phyloP scores from a whole-genome alignment of 1,140 invertebrate species.

The Tyrophagus putrescentiae region DNA sequence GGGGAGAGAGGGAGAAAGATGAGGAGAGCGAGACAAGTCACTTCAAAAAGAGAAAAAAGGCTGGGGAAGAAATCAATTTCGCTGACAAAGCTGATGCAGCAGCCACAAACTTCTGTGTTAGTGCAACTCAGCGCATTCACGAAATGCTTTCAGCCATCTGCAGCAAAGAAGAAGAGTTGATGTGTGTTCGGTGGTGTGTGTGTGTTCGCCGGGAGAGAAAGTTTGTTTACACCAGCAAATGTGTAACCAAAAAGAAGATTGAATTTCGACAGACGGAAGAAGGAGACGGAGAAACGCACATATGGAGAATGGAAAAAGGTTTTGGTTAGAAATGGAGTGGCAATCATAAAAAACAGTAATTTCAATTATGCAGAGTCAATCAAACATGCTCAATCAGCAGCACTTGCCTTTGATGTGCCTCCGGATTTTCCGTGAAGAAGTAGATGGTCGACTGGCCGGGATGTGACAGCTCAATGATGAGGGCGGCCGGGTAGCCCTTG shows the following conservation, averaged over 20 bases:
- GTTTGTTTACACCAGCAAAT: not conserved
- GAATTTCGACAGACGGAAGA: too few species aligned
- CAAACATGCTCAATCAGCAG: not conserved
- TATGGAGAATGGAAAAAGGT: too few species aligned
- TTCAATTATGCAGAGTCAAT: not conserved
- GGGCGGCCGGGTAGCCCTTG: slow-evolving; percentile 36
- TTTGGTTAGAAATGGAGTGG: too few species aligned
- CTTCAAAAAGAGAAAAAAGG: too few species aligned
- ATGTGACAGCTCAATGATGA: slow-evolving; percentile 42
- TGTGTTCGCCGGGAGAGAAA: not conserved
- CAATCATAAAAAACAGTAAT: not conserved
- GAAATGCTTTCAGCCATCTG: slow-evolving; percentile 10
- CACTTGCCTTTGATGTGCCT: not conserved
- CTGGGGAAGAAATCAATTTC: too few species aligned
- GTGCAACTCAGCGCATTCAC: not conserved
- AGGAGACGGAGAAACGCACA: too few species aligned
- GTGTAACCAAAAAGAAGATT: too few species aligned
- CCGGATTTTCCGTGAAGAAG: slow-evolving; percentile 35
- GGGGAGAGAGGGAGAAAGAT: not conserved
- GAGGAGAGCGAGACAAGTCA: too few species aligned
- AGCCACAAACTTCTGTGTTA: not conserved
- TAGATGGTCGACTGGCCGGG: slow-evolving; percentile 36
- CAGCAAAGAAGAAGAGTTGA: not conserved
- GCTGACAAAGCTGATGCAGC: too few species aligned
- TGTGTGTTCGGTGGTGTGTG: not conserved